These are phyloP conservation scores for Odobenus rosmarus DNA, from an alignment of 2,113 vertebrate species.

Conservation along the genomic window DNA sequence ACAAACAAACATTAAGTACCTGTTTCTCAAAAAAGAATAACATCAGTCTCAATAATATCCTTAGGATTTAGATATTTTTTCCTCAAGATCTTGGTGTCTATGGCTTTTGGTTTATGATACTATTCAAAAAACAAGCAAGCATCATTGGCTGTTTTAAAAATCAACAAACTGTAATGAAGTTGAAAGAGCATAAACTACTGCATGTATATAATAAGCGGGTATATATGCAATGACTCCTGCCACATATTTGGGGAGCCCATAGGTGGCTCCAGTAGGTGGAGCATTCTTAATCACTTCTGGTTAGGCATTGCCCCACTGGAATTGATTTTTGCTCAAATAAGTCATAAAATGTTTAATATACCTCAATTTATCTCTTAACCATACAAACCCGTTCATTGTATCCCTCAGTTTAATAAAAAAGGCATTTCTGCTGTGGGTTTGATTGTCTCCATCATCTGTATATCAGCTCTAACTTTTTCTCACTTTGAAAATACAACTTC, in stretches of 20 bases:
- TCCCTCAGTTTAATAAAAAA: not conserved
- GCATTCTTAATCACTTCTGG: not conserved
- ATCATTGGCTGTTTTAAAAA: not conserved
- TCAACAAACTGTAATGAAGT: not conserved
- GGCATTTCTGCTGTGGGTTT: not conserved
- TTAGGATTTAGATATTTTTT: not conserved
- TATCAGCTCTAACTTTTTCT: not conserved
- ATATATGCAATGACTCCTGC: not conserved
- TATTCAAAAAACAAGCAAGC: not conserved
- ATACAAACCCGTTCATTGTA: not conserved
- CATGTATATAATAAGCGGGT: not conserved
- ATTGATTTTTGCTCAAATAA: not conserved
- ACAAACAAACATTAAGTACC: not conserved
- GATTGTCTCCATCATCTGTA: not conserved
- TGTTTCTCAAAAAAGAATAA: not conserved
- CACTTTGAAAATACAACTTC: not conserved
- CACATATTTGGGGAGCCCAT: not conserved
- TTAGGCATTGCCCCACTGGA: not conserved
- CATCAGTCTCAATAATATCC: not conserved
- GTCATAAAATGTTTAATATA: not conserved
- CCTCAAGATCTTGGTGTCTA: not conserved
- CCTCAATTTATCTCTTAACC: not conserved
- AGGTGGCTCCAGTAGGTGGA: not conserved
- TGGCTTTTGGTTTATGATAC: not conserved
- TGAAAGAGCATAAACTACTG: not conserved